phyloP scores from a whole-genome alignment of 2,888 invertebrate species.

The Troides aeacus region DNA sequence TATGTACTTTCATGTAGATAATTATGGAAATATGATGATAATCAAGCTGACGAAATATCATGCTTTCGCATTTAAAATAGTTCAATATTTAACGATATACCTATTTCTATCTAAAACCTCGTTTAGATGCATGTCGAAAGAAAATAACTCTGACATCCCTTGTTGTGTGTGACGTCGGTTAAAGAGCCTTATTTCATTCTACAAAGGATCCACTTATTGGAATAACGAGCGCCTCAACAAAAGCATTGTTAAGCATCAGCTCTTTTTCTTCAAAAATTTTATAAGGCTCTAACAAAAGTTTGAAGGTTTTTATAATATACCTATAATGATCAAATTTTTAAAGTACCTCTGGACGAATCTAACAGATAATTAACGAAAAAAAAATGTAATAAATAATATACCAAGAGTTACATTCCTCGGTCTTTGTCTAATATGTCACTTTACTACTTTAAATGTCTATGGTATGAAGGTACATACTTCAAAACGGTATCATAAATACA shows the following conservation, averaged over 20 bases:
- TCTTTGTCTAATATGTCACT: no score
- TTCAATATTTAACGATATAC: not conserved
- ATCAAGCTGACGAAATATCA: not conserved
- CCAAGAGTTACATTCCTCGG: no score
- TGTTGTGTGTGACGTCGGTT: slow-evolving; percentile 17
- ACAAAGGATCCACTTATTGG: slow-evolving; percentile 25
- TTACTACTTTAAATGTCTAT: no score
- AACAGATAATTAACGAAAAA: no score
- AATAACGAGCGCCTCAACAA: slow-evolving; percentile 25
- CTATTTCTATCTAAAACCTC: not conserved
- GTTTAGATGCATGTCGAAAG: slow-evolving; percentile 6
- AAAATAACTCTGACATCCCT: slow-evolving; percentile 13
- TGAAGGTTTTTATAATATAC: not conserved
- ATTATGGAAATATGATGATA: not conserved
- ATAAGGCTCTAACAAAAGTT: not conserved
- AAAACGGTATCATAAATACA: no score
- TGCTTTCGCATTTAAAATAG: not conserved
- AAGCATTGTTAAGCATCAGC: slow-evolving; percentile 21
- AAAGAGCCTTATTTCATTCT: slow-evolving; percentile 22
- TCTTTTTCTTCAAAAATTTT: slow-evolving; percentile 44
- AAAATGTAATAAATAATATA: no score
- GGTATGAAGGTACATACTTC: no score
- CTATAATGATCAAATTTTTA: no score
- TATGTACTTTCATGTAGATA: not conserved
- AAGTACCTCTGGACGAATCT: no score